Base-by-base conservation (phyloP, 2,888 invertebrate genomes). In the Luperina testacea region DNA sequence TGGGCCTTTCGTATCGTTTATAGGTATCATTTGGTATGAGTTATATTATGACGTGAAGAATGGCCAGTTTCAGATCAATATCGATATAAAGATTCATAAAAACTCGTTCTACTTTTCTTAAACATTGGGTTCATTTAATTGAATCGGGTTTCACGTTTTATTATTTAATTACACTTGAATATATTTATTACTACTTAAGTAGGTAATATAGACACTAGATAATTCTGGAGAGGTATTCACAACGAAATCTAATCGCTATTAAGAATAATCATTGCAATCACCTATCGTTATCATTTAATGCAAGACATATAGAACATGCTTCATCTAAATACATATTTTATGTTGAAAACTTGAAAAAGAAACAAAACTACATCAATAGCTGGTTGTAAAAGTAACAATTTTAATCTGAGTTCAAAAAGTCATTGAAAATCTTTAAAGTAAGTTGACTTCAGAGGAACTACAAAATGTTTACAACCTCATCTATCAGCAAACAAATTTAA, bases 391-490 rank as follows among this genome's bases (percentile, higher is more conserved):
- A 27, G 9, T 61, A 13, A 42, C 9, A 20, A 51, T 48, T 38
- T 1, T 1, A 17, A 64, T 81, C 6, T 15, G 11, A 64, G n/a
- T 61, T 45, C 61, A 9, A 17, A 63, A 38, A 78, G 11, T 27
- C 20, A 1, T 27, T 2, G 1, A 61, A 68, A 1, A 20, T 32
- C 59, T 27, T 38, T 5, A 1, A 77, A 53, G 38, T 59, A 51
- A 79, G 42, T 71, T 42, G 27, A n/a, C 42, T 65, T 38, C 5
- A 61, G 32, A 48, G 13, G 5, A 51, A 20, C 8, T 27, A n/a
- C 20, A 61, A 73, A 65, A 65, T 70, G 45, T 70, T 80, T 32
- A 63, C 32, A 85, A 38, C 24, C 67, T 75, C 45, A 64, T 75
- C 53, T 27, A 69, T 42, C 27, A 42, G 7, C n/a, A 48, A 59